phyloP scores from a whole-genome alignment of 2,113 vertebrate genomes.

The Bothrops jararaca region DNA sequence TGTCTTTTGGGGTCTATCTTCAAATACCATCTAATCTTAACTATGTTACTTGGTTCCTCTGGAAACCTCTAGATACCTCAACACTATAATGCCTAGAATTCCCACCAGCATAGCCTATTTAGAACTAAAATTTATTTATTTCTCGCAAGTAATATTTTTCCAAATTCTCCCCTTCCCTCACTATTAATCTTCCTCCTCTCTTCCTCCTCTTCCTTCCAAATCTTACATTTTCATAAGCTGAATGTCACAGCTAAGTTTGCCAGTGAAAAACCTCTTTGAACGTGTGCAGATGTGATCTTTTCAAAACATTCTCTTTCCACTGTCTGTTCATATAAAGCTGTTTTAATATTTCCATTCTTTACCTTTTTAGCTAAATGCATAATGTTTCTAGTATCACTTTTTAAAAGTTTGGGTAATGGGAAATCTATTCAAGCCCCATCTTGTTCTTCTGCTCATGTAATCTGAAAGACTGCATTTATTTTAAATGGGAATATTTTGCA shows the following conservation, averaged over 20 bases:
- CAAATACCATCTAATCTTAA: background rate
- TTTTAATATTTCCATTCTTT: background rate
- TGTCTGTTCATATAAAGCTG: background rate
- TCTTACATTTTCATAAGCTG: background rate
- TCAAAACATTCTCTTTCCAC: background rate
- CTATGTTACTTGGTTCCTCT: background rate
- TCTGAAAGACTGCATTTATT: conserved; percentile 27
- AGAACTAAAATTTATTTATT: background rate
- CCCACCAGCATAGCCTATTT: background rate
- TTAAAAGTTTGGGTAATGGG: background rate
- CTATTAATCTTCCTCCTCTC: background rate
- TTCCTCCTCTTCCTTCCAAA: background rate
- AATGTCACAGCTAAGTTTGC: background rate
- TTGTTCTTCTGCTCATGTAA: conserved; percentile 28
- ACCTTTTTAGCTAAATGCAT: background rate
- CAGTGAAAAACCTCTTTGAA: background rate
- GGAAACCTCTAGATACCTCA: background rate
- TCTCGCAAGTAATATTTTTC: background rate
- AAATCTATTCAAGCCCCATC: conserved; percentile 14
- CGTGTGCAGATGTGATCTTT: background rate
- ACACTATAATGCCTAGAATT: background rate
- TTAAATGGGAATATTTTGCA: conserved; percentile 25
- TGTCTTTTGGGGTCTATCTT: background rate
- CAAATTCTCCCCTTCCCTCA: background rate
- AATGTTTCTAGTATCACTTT: background rate